Percentiles rank a stretch among this genome's conserved stretches.
Evolutionary conservation across 92 coral and sea anemone genomes (phyloP).

Genomic region (Hydrozoanthus gracilis): DNA sequence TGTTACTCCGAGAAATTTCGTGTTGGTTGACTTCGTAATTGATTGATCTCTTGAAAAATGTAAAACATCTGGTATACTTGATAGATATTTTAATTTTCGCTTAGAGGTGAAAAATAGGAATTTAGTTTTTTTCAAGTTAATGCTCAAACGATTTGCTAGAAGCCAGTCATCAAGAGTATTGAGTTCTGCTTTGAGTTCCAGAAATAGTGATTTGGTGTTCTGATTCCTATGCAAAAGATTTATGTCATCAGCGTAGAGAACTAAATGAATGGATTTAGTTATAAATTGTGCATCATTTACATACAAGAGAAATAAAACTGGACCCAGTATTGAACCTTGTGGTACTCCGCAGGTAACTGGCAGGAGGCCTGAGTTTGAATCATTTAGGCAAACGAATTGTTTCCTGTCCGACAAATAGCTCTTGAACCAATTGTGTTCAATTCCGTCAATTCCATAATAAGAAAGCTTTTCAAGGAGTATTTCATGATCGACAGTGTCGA

Average conservation of each 20-base stretch:
- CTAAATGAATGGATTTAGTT: constrained; percentile 10
- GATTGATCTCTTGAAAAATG: background rate
- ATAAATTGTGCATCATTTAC: background rate
- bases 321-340: no score
- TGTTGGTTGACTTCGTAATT: background rate
- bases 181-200: background rate
- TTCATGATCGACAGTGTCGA: no score
- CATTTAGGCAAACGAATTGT: no score
- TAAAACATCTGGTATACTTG: background rate
- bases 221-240: constrained; percentile 1
- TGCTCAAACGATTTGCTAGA: background rate
- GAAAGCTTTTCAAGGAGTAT: no score
- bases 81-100: background rate
- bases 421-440: background rate
- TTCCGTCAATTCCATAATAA: background rate
- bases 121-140: background rate
- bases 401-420: background rate
- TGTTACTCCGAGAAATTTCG: background rate
- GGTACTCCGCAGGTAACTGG: background rate
- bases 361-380: background rate
- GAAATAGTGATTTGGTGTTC: background rate
- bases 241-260: constrained; percentile 40
- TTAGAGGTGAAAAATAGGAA: background rate
- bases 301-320: no score
- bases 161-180: background rate